Evolutionary conservation across 2,113 vertebrate species (phyloP).

Genomic region (Lepus europaeus): DNA sequence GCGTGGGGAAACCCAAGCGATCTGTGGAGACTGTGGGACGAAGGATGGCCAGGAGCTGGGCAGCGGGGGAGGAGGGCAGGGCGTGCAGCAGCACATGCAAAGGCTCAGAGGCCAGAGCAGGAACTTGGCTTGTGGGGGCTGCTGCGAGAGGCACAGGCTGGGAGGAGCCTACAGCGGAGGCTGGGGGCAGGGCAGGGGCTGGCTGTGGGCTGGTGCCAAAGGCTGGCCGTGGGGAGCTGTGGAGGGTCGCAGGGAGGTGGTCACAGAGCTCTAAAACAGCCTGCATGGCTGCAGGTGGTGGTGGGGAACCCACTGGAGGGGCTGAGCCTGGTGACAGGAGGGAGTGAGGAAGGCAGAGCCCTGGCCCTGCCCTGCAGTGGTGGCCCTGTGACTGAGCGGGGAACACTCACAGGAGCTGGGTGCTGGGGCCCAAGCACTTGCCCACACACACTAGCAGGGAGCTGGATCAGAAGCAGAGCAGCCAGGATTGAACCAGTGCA

Average conservation of each 20-base stretch:
- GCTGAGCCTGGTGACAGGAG: neutral
- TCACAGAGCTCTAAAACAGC: neutral
- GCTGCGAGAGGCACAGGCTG: neutral
- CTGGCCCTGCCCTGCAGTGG: too few species aligned
- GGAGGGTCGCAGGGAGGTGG: neutral
- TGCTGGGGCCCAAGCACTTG: too few species aligned
- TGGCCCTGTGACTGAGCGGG: too few species aligned
- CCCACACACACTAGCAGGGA: too few species aligned
- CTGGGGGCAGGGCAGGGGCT: accelerated
- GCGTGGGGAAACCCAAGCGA: neutral
- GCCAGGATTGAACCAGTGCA: too few species aligned
- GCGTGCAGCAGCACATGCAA: too few species aligned
- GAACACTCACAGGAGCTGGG: too few species aligned
- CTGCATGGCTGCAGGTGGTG: neutral
- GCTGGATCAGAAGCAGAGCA: too few species aligned
- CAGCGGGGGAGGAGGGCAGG: neutral
- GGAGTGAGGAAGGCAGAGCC: neutral
- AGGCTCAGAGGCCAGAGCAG: neutral
- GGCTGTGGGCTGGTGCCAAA: neutral
- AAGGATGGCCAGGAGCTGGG: neutral
- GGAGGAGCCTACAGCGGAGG: accelerated
- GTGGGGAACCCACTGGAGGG: neutral
- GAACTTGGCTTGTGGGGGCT: neutral
- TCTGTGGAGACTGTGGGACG: neutral
- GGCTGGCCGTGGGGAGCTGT: neutral